phyloP scores from a whole-genome alignment of 2,888 invertebrate genomes.

The Amphipoea oculea region DNA sequence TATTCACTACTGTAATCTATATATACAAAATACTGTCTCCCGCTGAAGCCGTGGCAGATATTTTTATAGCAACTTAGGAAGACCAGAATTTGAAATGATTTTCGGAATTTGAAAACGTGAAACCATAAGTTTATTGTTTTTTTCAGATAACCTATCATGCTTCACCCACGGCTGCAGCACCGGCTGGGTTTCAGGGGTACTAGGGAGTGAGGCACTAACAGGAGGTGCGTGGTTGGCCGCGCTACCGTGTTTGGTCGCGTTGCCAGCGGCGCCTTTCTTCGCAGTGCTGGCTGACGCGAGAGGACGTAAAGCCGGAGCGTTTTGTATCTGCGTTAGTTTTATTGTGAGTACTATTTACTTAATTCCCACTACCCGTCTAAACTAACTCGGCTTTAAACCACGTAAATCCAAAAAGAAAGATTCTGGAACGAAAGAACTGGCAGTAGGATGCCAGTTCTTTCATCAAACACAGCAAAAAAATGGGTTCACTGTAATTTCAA shows the following conservation, averaged over 20 bases:
- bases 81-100: neutral
- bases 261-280: constrained; percentile 87
- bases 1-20: no score
- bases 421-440: neutral
- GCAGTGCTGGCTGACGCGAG: constrained; percentile 85
- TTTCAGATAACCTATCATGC: constrained; percentile 86
- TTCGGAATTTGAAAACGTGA: neutral
- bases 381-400: neutral
- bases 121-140: neutral
- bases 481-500: neutral
- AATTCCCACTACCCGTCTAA: neutral
- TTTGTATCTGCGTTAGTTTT: constrained; percentile 83
- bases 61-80: no score
- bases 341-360: constrained; percentile 76
- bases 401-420: neutral
- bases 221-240: constrained; percentile 88
- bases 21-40: no score
- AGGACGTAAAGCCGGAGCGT: constrained; percentile 84
- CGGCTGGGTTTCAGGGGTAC: constrained; percentile 87
- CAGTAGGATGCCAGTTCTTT: no score
- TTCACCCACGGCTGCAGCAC: constrained; percentile 88
- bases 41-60: no score
- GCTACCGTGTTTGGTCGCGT: constrained; percentile 83
- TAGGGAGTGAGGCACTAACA: constrained; percentile 84
- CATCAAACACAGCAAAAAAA: neutral